Conservation (phyloP, 2,797 vertebrate species). For the Sebastolobus alascanus region DNA sequence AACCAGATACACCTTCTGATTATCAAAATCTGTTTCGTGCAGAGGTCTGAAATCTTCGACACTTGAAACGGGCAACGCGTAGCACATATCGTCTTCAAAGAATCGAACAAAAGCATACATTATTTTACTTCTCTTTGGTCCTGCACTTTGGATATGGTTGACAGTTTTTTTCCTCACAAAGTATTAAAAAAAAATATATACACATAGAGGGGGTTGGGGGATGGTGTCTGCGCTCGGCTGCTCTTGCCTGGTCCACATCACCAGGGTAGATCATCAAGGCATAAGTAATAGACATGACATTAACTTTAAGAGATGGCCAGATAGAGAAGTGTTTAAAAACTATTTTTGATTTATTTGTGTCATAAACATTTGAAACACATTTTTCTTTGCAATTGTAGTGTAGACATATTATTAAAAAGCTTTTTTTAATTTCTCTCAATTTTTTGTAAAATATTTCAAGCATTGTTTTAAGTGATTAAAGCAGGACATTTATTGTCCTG, state of each 20-base stretch:
- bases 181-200: slow-evolving; percentile 85
- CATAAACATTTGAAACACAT: background rate
- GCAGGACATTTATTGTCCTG: background rate
- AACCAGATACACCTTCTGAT: slow-evolving; percentile 98
- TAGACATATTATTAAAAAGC: background rate
- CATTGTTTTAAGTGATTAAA: slow-evolving; percentile 19
- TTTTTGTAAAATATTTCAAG: too few species aligned
- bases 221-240: slow-evolving; percentile 91
- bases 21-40: slow-evolving; percentile 96
- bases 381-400: background rate
- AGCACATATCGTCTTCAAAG: slow-evolving; percentile 97
- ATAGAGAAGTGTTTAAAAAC: background rate
- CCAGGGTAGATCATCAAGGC: slow-evolving; percentile 81
- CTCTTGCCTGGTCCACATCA: slow-evolving; percentile 89
- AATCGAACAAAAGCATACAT: slow-evolving; percentile 99
- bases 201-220: slow-evolving; percentile 78
- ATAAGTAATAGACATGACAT: slow-evolving; percentile 83
- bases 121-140: slow-evolving; percentile 84
- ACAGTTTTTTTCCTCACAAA: slow-evolving; percentile 86
- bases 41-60: slow-evolving; percentile 95
- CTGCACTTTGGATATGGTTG: slow-evolving; percentile 86
- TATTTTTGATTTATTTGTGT: background rate
- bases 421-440: background rate
- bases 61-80: slow-evolving; percentile 93
- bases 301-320: slow-evolving; percentile 19